Evolutionary conservation across 2,113 vertebrate species (phyloP).

Genomic region (Melanerpes formicivorus): DNA sequence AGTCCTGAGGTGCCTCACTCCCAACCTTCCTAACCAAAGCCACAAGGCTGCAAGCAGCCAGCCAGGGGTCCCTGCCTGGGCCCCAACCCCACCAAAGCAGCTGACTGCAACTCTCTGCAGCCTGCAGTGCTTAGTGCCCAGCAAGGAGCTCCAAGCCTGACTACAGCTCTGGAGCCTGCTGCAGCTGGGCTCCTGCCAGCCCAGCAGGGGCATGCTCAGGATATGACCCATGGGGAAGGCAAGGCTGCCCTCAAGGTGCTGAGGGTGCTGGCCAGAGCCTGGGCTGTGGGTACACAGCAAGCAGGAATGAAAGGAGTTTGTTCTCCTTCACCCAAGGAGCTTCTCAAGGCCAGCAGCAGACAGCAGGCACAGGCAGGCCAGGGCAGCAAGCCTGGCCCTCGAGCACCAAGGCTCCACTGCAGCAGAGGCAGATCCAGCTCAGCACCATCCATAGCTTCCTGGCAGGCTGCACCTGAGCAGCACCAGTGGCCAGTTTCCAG

Average conservation of each 20-base stretch:
- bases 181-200: neutral
- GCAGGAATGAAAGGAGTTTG: neutral
- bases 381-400: no score
- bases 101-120: neutral
- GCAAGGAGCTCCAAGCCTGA: neutral
- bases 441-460: neutral
- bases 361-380: neutral
- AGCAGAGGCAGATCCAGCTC: neutral
- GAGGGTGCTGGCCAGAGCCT: neutral
- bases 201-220: rapidly evolving
- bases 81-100: neutral
- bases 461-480: rapidly evolving
- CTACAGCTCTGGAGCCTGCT: neutral
- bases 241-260: neutral
- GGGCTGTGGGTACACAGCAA: rapidly evolving
- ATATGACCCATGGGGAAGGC: no score
- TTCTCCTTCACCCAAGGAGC: neutral
- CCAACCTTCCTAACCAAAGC: neutral
- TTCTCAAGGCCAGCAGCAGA: neutral
- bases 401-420: neutral
- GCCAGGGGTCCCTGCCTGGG: neutral
- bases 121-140: neutral
- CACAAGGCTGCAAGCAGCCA: neutral
- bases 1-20: rapidly evolving
- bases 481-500: neutral